A percentile compares a stretch with the other conserved stretches of the same genome.
phyloP scores from a whole-genome alignment of 1,140 invertebrate species.

The Cydia strobilella region DNA sequence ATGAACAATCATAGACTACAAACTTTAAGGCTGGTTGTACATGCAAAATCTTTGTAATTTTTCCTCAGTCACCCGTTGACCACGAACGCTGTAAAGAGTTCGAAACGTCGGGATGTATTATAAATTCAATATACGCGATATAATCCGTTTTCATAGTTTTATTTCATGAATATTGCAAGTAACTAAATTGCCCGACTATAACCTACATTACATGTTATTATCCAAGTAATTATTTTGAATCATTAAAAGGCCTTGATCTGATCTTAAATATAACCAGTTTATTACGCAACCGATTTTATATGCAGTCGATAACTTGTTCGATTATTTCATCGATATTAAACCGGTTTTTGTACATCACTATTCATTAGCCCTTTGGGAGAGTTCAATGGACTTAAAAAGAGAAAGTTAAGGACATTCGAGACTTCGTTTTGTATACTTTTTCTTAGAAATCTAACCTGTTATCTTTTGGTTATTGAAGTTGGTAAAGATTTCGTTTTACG shows the following conservation, averaged over 20 bases:
- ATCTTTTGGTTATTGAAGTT: not conserved
- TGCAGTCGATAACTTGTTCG: conserved; percentile 8
- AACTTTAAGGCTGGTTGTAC: too few relatives aligned
- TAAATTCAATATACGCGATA: too few relatives aligned
- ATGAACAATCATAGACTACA: too few relatives aligned
- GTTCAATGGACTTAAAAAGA: not conserved
- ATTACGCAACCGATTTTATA: conserved; percentile 3
- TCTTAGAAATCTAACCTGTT: not conserved
- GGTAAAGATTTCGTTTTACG: too few relatives aligned
- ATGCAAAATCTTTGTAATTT: too few relatives aligned
- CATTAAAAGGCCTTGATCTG: not conserved
- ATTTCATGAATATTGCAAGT: too few relatives aligned
- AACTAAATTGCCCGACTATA: not conserved
- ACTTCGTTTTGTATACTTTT: not conserved
- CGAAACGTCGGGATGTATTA: too few relatives aligned
- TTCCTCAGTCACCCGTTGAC: too few relatives aligned
- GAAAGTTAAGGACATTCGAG: not conserved
- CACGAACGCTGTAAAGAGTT: too few relatives aligned
- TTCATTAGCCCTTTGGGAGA: conserved; percentile 10
- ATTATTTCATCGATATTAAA: not conserved
- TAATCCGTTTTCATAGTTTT: too few relatives aligned
- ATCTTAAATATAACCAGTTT: not conserved
- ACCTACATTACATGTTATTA: not conserved
- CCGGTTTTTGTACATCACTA: not conserved
- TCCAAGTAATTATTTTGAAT: not conserved